Evolutionary conservation across 2,797 vertebrate species (phyloP).

Genomic region (Eulemur albifrons): DNA sequence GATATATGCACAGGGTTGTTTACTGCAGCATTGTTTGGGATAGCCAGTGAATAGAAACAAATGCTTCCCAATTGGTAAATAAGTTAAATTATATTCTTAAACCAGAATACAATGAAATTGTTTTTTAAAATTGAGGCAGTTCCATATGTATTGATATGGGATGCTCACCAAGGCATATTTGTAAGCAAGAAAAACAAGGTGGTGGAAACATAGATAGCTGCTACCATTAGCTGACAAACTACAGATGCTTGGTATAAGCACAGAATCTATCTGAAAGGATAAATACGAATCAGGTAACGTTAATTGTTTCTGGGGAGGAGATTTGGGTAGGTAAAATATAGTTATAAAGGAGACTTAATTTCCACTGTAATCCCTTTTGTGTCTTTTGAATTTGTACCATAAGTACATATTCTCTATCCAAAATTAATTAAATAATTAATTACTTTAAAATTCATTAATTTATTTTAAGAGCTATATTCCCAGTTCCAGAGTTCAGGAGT

Average conservation of each 20-base stretch:
- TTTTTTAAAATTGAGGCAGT: background rate
- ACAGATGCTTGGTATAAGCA: background rate
- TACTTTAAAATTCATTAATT: background rate
- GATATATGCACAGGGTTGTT: background rate
- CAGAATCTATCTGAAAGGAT: background rate
- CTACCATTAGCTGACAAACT: background rate
- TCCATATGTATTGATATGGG: background rate
- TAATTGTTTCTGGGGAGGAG: background rate
- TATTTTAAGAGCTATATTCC: background rate
- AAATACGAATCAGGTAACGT: background rate
- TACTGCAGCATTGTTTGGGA: background rate
- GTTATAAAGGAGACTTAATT: conserved; percentile 33
- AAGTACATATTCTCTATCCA: background rate
- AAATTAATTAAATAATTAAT: conserved; percentile 23
- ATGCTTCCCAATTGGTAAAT: background rate
- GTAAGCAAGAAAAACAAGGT: conserved; percentile 20
- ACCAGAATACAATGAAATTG: background rate
- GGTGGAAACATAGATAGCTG: background rate
- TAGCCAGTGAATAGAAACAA: background rate
- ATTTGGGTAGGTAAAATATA: background rate
- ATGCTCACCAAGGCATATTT: background rate
- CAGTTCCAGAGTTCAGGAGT: background rate
- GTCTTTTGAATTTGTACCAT: conserved; percentile 43
- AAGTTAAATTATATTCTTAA: background rate
- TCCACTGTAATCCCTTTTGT: background rate